Evolutionary conservation across 1,140 invertebrate species (phyloP).

Genomic region (Neoseiulus cucumeris): DNA sequence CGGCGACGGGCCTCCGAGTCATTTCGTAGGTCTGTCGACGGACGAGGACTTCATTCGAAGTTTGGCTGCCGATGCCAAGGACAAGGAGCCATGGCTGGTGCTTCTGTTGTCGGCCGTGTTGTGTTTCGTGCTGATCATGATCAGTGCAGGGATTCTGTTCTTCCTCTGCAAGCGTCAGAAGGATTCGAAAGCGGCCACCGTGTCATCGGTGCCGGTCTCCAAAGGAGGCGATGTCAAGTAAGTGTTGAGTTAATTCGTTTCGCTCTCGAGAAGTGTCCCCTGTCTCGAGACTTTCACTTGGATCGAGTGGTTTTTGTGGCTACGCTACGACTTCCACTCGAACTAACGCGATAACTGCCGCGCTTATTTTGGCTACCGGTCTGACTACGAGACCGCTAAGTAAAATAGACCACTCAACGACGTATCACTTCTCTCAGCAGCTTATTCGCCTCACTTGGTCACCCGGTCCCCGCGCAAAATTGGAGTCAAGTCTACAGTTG

Average conservation of each 20-base stretch:
- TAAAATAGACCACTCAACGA: too few relatives aligned
- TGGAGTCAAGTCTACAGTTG: slow-evolving; percentile 9
- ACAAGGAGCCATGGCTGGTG: slow-evolving; percentile 1
- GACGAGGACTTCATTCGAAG: neutral
- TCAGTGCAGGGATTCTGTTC: slow-evolving; percentile 1
- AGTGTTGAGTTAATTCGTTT: neutral
- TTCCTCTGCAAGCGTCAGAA: neutral
- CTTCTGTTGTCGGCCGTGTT: neutral
- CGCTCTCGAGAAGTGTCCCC: too few relatives aligned
- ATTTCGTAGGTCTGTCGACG: slow-evolving; percentile 5
- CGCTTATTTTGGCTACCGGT: too few relatives aligned
- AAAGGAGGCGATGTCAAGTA: slow-evolving; percentile 5
- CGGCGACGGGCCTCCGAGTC: slow-evolving; percentile 6
- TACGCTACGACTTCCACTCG: too few relatives aligned
- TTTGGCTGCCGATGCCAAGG: neutral
- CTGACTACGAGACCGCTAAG: too few relatives aligned
- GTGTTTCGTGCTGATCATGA: slow-evolving; percentile 6
- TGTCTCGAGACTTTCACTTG: too few relatives aligned
- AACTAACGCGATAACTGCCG: too few relatives aligned
- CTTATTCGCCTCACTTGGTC: neutral
- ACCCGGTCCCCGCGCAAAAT: neutral
- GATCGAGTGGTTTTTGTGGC: too few relatives aligned
- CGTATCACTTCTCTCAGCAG: neutral
- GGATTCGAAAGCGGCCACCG: neutral
- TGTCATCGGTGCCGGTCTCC: slow-evolving; percentile 6